phyloP scores from a whole-genome alignment of 2,888 invertebrate species.

The Limenitis camilla region DNA sequence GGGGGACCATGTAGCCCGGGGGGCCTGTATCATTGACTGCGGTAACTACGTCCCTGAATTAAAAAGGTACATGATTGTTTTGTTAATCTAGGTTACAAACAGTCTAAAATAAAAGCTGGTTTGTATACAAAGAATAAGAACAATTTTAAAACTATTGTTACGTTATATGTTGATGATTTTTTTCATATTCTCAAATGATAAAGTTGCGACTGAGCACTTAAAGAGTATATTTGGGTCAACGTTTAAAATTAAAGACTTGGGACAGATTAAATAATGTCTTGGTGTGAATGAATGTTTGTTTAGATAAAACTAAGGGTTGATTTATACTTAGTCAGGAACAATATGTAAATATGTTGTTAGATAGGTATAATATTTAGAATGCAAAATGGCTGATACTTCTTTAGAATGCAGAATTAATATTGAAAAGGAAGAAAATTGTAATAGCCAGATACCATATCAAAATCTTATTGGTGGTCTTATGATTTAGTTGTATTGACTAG shows the following conservation, averaged over 20 bases:
- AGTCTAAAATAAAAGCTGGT: slow-evolving; percentile 6
- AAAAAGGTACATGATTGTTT: slow-evolving; percentile 3
- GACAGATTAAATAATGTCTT: slow-evolving; percentile 6
- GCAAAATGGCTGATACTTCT: too few relatives aligned
- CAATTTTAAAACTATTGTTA: slow-evolving; percentile 5
- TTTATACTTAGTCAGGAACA: not conserved
- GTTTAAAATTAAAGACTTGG: slow-evolving; percentile 7
- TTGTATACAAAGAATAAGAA: slow-evolving; percentile 2
- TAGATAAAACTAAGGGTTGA: slow-evolving; percentile 3
- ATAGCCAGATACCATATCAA: too few relatives aligned
- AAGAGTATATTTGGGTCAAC: not conserved
- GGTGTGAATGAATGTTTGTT: slow-evolving; percentile 1
- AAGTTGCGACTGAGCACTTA: not conserved
- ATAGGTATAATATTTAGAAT: not conserved
- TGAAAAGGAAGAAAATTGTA: too few relatives aligned
- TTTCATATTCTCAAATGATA: slow-evolving; percentile 8
- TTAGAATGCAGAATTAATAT: too few relatives aligned
- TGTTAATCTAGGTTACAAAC: not conserved
- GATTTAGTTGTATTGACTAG: too few relatives aligned
- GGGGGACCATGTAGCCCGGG: too few relatives aligned
- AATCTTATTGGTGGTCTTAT: too few relatives aligned
- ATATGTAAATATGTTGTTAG: too few relatives aligned
- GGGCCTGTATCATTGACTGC: too few relatives aligned
- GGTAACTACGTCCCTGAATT: too few relatives aligned
- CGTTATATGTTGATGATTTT: slow-evolving; percentile 14